Conservation (phyloP, 1,140 invertebrate species). For the Lutraria rhynchaena region DNA sequence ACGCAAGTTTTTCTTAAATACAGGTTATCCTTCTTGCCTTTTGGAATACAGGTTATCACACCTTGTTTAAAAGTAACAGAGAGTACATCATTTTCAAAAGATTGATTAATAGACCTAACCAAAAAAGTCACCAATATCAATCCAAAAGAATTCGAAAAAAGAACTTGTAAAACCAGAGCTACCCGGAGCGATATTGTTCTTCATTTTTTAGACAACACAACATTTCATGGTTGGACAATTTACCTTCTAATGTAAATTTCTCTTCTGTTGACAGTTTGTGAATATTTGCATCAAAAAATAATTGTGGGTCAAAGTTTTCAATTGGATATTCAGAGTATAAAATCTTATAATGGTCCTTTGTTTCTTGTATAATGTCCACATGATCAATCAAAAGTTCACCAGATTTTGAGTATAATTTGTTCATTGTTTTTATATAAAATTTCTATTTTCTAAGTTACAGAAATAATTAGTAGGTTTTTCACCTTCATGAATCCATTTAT, state of each 20-base stretch:
- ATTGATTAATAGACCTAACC: conserved; percentile 6
- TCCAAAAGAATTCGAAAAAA: not conserved
- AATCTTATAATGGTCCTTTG: conserved; percentile 3
- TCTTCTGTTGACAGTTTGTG: not conserved
- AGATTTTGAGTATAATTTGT: not conserved
- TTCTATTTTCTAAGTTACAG: conserved; percentile 20
- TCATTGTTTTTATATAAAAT: conserved; percentile 19
- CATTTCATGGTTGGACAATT: not conserved
- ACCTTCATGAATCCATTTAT: conserved; percentile 21
- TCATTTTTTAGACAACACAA: conserved; percentile 2
- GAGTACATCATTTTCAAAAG: not conserved
- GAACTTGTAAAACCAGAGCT: conserved; percentile 17
- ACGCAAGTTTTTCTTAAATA: conserved; percentile 44
- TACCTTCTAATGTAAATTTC: not conserved
- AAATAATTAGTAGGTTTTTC: conserved; percentile 22
- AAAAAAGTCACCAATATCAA: conserved; percentile 1
- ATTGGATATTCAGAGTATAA: not conserved
- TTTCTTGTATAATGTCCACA: not conserved
- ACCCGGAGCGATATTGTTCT: conserved; percentile 7
- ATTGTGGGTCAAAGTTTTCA: not conserved
- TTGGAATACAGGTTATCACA: conserved; percentile 30
- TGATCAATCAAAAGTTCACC: conserved; percentile 4
- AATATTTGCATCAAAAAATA: not conserved
- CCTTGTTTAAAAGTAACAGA: conserved; percentile 23
- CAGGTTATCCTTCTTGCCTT: conserved; percentile 37